Base-by-base conservation (phyloP, 2,888 invertebrate species). In the Acleris cristana region DNA sequence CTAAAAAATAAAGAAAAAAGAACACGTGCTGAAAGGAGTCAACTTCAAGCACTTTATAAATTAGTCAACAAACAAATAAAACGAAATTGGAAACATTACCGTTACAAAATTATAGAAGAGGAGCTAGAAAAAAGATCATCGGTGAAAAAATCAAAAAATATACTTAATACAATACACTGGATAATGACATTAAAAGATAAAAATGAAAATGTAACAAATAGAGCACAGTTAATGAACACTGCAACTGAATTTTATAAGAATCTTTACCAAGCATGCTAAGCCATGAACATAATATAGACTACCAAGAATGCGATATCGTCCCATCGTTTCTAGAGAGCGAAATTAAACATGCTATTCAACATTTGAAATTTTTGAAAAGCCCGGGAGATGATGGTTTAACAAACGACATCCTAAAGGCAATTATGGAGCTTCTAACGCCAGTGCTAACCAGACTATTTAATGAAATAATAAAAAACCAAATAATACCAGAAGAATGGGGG, bases 91-190 rank as follows among this genome's bases (percentile, higher is more conserved):
- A 40, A 44, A 57, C 4, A 18, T 12, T 44, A 57, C 44, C n/a
- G 44, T 10, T 44, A 16, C 14, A 59, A 48, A 7, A 59, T 59
- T 16, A 26, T 59, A 49, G 59, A 59, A 30, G 59, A 59, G 16
- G 49, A 59, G 16, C 23, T 59, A 48, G 59, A 59, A 18, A 59
- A 59, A 26, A 48, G 59, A 30, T n/a, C 34, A 48, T 59, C 59
- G 3, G 14, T 49, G 2, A 59, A 59, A 30, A 48, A 16, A 59
- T 45, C 23, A 21, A 7, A n/a, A 14, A 49, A 49, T n/a, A 23
- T 21, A 59, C 23, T 59, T 23, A 21, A 30, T n/a, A 26, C 6
- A 14, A 59, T 30, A 49, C 23, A 16, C 45, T 59, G 59, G 59
- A 49, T 59, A 18, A 48, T 16, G 48, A 18, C 16, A 16, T 48